Evolutionary conservation across 2,113 vertebrate species (phyloP), one percentile per base, ranked within the genome.

Genomic region (Sus scrofa): DNA sequence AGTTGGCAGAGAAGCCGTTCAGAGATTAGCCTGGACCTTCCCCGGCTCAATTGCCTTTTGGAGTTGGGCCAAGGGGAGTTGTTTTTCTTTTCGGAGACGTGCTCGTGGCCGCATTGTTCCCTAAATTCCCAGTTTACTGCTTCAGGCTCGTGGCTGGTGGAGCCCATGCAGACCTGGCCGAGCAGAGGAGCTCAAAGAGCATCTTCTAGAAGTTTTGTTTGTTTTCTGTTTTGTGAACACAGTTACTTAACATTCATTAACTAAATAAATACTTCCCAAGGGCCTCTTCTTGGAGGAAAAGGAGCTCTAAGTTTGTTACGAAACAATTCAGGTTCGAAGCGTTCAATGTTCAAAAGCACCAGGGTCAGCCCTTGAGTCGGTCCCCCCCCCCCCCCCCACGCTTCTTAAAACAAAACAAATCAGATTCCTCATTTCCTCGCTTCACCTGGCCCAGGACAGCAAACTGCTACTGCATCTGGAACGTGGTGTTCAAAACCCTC

Each of bases 41-140:
- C 73, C 94, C 85, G 30, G 96, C 81, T 97, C 95, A 63, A 26
- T 95, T 98, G 96, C 70, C 85, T 98, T 97, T 97, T 98, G 98
- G 97, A 97, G 15, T 7, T 67, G 44, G 37, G 97, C 98, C 98
- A 98, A 37, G 83, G 58, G 77, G 91, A 65, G 68, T 96, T 97
- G 71, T 93, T 97, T 98, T 96, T 95, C 81, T 94, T 96, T 91
- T 70, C 91, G 81, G 96, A 96, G 50, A 84, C 92, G 70, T 93
- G 79, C 96, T 97, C 2, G 0, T 98, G 96, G 96, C 94, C 70
- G 37, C 92, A 87, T 92, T 98, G 91, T 97, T 97, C 16, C 0
- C 83, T 87, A 39, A 37, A 74, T 94, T 97, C 0, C 1, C 85
- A 82, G 63, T 97, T 91, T 20, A 5, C 95, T 87, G 93, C 78